Base-by-base conservation (phyloP, 2,797 vertebrate genomes). In the Clarias platycephalus region DNA sequence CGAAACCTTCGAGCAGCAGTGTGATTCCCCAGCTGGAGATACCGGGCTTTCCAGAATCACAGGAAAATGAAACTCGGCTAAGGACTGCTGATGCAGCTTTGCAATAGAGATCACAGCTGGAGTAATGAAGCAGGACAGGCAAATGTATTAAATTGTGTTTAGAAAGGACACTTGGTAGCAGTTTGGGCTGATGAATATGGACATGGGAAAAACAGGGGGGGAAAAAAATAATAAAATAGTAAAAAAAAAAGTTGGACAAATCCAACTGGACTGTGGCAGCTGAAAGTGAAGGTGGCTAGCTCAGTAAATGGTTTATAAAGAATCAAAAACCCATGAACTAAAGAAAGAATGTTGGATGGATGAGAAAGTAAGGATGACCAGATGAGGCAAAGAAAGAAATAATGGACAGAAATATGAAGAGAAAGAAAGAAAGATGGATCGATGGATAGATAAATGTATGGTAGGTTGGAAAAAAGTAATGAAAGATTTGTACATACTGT, bases 51-150 rank as follows among this genome's bases (percentile, higher is more conserved):
- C n/a, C 2, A 64, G 22, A 4, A 31, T 20, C 49, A 44, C 70
- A 22, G 49, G 31, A 71, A 81, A 78, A 9, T n/a, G 71, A 68
- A 67, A 34, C 58, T 10, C 64, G n/a, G 18, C 34, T 79, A 64
- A 44, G 24, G 80, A 58, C 20, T 82, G 72, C 71, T 81, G 83
- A 86, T 55, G 37, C 18, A 74, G 49, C 49, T 49, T 5, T 57
- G 13, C 26, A 53, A 34, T 4, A 4, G 64, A 70, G 68, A 67
- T 63, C 49, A 63, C 85, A 67, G 58, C 31, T 85, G 49, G 74
- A 79, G 5, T 71, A 82, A 77, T 58, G 31, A 57, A 31, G 75
- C 67, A 55, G 44, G 68, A 60, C 15, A 81, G 78, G 15, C 70
- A 70, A 26, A 13, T 22, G 31, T 20, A 26, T 76, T 83, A 63